Conservation (phyloP, 1,140 invertebrate genomes). For the Babylonia areolata region DNA sequence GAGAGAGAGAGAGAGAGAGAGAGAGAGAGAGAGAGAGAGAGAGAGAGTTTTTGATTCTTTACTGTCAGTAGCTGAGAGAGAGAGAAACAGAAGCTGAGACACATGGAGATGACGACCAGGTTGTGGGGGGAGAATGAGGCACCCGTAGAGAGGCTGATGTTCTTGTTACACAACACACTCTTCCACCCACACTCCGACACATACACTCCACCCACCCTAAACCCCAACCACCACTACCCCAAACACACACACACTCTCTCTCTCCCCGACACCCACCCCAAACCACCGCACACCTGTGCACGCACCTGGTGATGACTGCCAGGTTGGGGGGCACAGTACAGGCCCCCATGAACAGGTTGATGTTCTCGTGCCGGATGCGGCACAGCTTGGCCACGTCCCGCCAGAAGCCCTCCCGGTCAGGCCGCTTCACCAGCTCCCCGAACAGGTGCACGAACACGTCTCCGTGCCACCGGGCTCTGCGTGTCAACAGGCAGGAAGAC, state of each 20-base stretch:
- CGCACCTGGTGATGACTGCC: slow-evolving; percentile 75
- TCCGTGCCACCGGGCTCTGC: slow-evolving; percentile 77
- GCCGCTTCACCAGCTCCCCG: slow-evolving; percentile 52
- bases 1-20: too few species aligned
- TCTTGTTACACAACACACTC: neutral
- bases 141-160: too few species aligned
- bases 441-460: slow-evolving; percentile 75
- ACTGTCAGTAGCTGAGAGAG: too few species aligned
- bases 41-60: too few species aligned
- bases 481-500: neutral
- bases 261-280: too few species aligned
- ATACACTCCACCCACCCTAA: too few species aligned
- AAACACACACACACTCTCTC: too few species aligned
- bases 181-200: neutral
- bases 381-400: slow-evolving; percentile 73
- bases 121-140: too few species aligned
- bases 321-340: slow-evolving; percentile 74
- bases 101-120: too few species aligned
- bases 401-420: slow-evolving; percentile 70
- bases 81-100: too few species aligned
- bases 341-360: slow-evolving; percentile 78
- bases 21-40: too few species aligned
- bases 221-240: too few species aligned
- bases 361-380: slow-evolving; percentile 78
- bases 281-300: neutral